phyloP scores from a whole-genome alignment of 2,797 vertebrate genomes.

The Atherinosoma microstoma region DNA sequence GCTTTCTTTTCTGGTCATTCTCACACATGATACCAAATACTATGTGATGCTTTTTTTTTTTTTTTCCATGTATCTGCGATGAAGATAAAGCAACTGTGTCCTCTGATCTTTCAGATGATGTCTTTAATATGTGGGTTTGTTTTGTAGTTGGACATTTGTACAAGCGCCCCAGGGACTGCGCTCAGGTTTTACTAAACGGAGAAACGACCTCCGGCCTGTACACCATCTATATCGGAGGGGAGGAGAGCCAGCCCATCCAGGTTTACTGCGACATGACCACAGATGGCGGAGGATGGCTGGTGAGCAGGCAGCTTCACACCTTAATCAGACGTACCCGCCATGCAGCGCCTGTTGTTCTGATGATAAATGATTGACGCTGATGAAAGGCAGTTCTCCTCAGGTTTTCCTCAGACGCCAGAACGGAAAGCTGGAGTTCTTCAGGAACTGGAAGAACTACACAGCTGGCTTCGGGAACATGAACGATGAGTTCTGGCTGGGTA shows the following conservation, averaged over 20 bases:
- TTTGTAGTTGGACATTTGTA: slow-evolving; percentile 87
- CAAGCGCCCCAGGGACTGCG: slow-evolving; percentile 88
- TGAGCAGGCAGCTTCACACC: slow-evolving; percentile 76
- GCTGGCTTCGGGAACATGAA: slow-evolving; percentile 90
- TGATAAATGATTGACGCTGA: slow-evolving; percentile 18
- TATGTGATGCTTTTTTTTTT: neutral
- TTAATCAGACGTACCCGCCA: neutral
- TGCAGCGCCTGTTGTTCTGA: slow-evolving; percentile 6
- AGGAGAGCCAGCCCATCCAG: slow-evolving; percentile 85
- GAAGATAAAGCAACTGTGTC: slow-evolving; percentile 9
- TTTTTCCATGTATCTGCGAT: neutral
- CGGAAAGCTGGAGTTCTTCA: slow-evolving; percentile 91
- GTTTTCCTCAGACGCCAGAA: slow-evolving; percentile 92
- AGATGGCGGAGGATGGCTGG: slow-evolving; percentile 94
- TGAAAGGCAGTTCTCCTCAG: slow-evolving; percentile 69
- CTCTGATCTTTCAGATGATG: slow-evolving; percentile 12
- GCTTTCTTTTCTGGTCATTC: slow-evolving; percentile 7
- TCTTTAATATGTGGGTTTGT: slow-evolving; percentile 25
- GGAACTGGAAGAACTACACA: slow-evolving; percentile 93
- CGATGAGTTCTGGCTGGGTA: slow-evolving; percentile 96
- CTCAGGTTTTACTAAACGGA: slow-evolving; percentile 91
- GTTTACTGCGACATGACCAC: slow-evolving; percentile 96
- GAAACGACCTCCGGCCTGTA: slow-evolving; percentile 89
- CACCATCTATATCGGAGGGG: slow-evolving; percentile 88
- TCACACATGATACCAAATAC: neutral